Conservation (phyloP, 2,113 vertebrate genomes). For the Dipodomys stephensi region DNA sequence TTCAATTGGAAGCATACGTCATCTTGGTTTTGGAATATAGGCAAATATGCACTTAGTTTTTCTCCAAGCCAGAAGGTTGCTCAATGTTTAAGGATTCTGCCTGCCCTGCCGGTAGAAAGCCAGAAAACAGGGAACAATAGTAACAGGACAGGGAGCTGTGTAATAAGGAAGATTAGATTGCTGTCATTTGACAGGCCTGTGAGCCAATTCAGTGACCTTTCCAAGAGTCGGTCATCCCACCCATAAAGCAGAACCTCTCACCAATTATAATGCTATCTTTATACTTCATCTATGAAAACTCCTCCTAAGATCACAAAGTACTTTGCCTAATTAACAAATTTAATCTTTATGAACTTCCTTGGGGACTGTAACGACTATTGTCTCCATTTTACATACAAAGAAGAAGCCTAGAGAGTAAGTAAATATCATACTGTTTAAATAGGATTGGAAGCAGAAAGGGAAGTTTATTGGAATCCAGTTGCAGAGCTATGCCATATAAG, state of each 20-base stretch:
- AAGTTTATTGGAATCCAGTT: background rate
- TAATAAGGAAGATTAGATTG: conserved; percentile 7
- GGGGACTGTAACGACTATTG: background rate
- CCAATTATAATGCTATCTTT: background rate
- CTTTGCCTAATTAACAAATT: conserved; percentile 29
- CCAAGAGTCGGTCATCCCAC: conserved; percentile 43
- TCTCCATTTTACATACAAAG: background rate
- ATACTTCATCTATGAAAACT: background rate
- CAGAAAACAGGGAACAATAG: conserved; percentile 58
- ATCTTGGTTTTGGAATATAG: conserved; percentile 83
- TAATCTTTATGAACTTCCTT: background rate
- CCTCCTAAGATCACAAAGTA: background rate
- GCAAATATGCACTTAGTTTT: conserved; percentile 84
- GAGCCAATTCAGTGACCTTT: conserved; percentile 15
- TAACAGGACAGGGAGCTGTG: background rate
- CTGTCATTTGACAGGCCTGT: conserved; percentile 24
- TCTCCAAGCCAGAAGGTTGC: conserved; percentile 75
- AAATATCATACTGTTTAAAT: background rate
- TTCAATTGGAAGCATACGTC: conserved; percentile 71
- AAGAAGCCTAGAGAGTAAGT: background rate
- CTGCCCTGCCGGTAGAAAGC: background rate
- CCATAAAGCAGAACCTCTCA: conserved; percentile 36
- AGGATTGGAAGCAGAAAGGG: background rate
- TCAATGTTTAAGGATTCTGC: conserved; percentile 72
- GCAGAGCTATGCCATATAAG: background rate